Evolutionary conservation across 2,113 vertebrate genomes (phyloP).

Genomic region (Mesoclemmys tuberculata): DNA sequence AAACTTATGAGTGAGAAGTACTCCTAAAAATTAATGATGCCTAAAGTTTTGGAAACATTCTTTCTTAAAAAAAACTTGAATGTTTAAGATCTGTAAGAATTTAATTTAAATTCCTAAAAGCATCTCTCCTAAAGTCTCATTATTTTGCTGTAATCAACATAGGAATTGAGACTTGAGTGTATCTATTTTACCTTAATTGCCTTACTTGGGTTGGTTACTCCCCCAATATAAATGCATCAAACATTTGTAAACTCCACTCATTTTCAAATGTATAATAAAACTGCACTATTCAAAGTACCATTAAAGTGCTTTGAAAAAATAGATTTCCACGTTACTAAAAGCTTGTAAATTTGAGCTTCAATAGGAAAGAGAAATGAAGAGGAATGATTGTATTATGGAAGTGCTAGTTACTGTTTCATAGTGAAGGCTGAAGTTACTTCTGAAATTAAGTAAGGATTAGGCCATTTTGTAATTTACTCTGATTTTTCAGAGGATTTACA

Average conservation of each 20-base stretch:
- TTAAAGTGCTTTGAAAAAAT: background rate
- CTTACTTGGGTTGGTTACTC: background rate
- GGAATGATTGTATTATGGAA: background rate
- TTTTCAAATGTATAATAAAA: background rate
- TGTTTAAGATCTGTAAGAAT: background rate
- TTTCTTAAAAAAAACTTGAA: background rate
- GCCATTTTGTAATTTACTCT: background rate
- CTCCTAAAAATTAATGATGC: background rate
- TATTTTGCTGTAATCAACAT: background rate
- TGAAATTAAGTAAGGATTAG: background rate
- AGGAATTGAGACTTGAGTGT: background rate
- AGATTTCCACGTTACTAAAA: background rate
- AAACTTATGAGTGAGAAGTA: background rate
- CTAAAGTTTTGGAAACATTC: background rate
- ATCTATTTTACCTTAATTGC: slow-evolving; percentile 24
- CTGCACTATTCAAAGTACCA: background rate
- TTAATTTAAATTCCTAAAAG: background rate
- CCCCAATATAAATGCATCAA: background rate
- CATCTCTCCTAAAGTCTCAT: background rate
- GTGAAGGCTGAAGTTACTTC: background rate
- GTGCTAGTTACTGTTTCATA: background rate
- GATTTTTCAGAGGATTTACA: background rate
- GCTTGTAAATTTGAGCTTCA: background rate
- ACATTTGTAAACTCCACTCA: background rate
- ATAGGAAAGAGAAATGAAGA: background rate